Conservation (phyloP, 2,113 vertebrate species). For the Chiloscyllium plagiosum region DNA sequence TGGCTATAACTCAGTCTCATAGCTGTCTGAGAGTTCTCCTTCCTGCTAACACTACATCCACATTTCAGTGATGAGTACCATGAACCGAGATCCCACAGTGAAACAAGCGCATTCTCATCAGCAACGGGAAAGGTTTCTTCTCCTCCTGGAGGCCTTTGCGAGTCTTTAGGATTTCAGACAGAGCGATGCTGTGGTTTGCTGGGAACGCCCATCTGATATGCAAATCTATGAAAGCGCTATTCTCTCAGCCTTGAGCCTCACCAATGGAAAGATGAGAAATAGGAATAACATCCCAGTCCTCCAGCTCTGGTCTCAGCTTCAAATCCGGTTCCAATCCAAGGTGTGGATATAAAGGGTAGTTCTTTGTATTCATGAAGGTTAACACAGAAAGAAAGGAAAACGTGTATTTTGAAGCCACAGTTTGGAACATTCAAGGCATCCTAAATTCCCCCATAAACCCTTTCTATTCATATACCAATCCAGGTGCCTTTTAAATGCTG, state of each 20-base stretch:
- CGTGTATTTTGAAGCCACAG: too few relatives aligned
- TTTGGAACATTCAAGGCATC: too few relatives aligned
- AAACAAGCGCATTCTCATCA: not conserved
- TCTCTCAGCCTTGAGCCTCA: not conserved
- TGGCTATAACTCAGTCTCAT: too few relatives aligned
- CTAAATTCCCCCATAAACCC: too few relatives aligned
- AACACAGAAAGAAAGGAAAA: too few relatives aligned
- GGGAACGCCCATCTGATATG: not conserved
- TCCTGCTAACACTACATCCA: not conserved
- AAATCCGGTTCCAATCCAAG: not conserved
- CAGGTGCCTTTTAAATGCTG: too few relatives aligned
- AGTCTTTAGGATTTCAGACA: not conserved
- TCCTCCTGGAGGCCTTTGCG: not conserved
- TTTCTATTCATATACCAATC: too few relatives aligned
- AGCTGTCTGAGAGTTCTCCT: not conserved
- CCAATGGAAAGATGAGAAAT: not conserved
- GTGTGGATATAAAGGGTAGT: not conserved
- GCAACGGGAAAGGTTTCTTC: not conserved
- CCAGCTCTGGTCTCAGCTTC: too few relatives aligned
- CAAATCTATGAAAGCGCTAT: not conserved
- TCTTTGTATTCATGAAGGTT: too few relatives aligned
- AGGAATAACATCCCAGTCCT: not conserved
- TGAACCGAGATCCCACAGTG: not conserved
- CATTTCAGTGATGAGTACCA: not conserved
- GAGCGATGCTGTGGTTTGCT: not conserved